Evolutionary conservation across 2,888 invertebrate species (phyloP).

Genomic region (Sesia apiformis): DNA sequence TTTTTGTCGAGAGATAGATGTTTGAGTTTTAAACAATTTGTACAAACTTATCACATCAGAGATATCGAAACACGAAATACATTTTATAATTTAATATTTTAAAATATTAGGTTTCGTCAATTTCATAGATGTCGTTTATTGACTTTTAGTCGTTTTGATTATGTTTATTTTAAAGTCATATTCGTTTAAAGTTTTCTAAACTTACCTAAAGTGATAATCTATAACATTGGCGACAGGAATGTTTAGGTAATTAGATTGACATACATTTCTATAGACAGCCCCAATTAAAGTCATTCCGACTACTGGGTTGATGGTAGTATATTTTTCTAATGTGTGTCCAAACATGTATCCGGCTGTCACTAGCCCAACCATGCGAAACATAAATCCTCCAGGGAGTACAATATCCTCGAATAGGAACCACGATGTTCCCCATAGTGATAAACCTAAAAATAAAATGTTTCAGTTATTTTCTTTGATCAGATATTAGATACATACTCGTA

Average conservation of each 20-base stretch:
- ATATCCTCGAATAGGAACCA: conserved; percentile 49
- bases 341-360: conserved; percentile 46
- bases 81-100: not conserved
- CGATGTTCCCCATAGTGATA: conserved; percentile 48
- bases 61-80: not conserved
- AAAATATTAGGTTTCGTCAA: too few species aligned
- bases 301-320: conserved; percentile 50
- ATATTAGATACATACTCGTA: not conserved
- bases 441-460: conserved; percentile 30
- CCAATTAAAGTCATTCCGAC: conserved; percentile 63
- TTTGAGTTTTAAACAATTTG: not conserved
- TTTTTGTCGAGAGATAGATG: too few species aligned
- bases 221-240: conserved; percentile 41
- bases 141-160: too few species aligned
- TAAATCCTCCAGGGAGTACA: conserved; percentile 39
- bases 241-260: conserved; percentile 41
- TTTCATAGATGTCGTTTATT: too few species aligned
- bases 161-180: too few species aligned
- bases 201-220: conserved; percentile 62
- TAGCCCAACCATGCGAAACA: conserved; percentile 49
- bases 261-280: conserved; percentile 48
- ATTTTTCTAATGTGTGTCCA: conserved; percentile 57
- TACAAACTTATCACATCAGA: not conserved
- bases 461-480: not conserved
- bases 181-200: not conserved